These are phyloP conservation scores for Patella caerulea DNA, from an alignment of 2,888 invertebrate genomes.

Conservation along the genomic window DNA sequence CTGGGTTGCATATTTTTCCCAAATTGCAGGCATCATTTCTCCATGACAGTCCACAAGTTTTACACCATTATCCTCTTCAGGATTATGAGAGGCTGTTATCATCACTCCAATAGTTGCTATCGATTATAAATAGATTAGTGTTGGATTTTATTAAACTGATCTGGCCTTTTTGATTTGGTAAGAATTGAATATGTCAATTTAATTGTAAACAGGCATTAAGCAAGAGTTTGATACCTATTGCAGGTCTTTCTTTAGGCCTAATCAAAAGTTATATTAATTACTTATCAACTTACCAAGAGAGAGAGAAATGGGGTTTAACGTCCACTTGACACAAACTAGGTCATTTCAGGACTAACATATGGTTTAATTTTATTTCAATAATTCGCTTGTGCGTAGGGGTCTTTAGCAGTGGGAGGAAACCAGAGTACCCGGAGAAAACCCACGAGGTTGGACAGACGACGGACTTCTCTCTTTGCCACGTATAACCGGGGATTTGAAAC, in stretches of 20 bases:
- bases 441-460: too few species aligned
- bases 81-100: conserved; percentile 99
- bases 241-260: not conserved
- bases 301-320: too few species aligned
- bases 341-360: too few species aligned
- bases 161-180: not conserved
- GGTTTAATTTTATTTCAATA: too few species aligned
- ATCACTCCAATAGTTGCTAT: conserved; percentile 82
- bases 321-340: too few species aligned
- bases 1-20: conserved; percentile 91
- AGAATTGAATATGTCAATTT: not conserved
- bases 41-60: conserved; percentile 96
- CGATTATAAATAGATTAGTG: conserved; percentile 4
- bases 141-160: too few species aligned
- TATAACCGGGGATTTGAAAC: too few species aligned
- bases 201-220: not conserved
- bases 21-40: conserved; percentile 93
- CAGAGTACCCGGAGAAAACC: too few species aligned
- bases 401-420: too few species aligned
- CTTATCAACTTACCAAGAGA: not conserved
- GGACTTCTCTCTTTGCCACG: too few species aligned
- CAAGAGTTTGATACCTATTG: not conserved
- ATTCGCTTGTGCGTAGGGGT: too few species aligned
- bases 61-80: conserved; percentile 95
- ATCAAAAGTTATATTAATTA: not conserved